phyloP scores from a whole-genome alignment of 2,113 vertebrate species.

The Prionailurus viverrinus region DNA sequence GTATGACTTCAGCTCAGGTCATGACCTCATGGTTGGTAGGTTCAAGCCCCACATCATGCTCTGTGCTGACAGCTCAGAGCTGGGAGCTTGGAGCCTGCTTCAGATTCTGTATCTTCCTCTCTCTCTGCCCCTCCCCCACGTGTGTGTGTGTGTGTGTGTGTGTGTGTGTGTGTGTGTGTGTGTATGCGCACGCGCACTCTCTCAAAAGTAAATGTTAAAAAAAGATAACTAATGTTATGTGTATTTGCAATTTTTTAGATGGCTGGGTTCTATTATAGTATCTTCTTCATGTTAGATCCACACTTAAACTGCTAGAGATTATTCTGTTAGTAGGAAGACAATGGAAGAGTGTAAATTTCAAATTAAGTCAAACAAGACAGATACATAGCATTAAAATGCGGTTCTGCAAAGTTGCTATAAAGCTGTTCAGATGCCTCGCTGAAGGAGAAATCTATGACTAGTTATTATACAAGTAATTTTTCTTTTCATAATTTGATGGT shows the following conservation, averaged over 20 bases:
- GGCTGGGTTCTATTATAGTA: constrained; percentile 55
- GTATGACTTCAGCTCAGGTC: no score
- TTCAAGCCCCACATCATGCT: no score
- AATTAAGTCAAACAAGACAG: constrained; percentile 81
- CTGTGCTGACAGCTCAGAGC: no score
- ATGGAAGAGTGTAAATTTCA: constrained; percentile 71
- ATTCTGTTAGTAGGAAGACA: constrained; percentile 74
- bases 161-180: no score
- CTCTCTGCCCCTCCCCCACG: no score
- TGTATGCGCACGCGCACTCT: accelerated
- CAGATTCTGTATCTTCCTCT: no score
- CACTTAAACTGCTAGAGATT: constrained; percentile 79
- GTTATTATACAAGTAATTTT: constrained; percentile 77
- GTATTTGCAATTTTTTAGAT: constrained; percentile 23
- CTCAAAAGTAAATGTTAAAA: no score
- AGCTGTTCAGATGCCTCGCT: constrained; percentile 71
- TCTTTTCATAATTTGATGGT: constrained; percentile 67
- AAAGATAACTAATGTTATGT: neutral
- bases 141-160: no score
- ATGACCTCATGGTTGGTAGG: no score
- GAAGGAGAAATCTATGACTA: constrained; percentile 67
- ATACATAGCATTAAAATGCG: constrained; percentile 72
- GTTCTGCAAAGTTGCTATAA: constrained; percentile 75
- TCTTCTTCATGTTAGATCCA: constrained; percentile 74
- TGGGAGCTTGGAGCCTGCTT: no score